Evolutionary conservation across 2,113 vertebrate genomes (phyloP), one percentile per base, ranked within the genome.

Genomic region (Prunella fulvescens): DNA sequence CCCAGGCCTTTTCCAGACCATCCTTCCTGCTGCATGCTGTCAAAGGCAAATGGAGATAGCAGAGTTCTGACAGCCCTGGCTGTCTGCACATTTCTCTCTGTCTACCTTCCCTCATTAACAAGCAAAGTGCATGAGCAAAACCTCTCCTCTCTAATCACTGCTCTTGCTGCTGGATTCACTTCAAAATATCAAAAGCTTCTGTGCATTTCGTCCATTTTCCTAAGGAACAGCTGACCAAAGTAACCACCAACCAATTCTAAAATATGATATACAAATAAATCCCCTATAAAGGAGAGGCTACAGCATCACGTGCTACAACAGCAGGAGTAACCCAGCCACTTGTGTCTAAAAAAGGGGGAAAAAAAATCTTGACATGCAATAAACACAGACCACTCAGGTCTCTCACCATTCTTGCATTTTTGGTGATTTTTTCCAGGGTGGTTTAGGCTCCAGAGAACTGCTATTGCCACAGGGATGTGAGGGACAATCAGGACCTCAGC

Each of bases 111-210:
- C 72, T 93, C 78, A 81, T 93, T 96, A 95, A 51, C 61, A 91
- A 87, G 69, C 73, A 44, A 40, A 79, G n/a, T 26, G 71, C 48
- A 61, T 39, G 25, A 91, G 50, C 73, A 95, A 77, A 94, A 66
- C 61, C 45, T 86, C 56, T 85, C 76, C 87, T 83, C 86, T 78
- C 86, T 78, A 90, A 94, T 92, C 69, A 70, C 11, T 93, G 86
- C 91, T 94, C 26, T 60, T 92, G 86, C 33, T 93, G 42, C 73
- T 96, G 83, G 61, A 91, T 47, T 89, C 79, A 87, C 57, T 88
- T 65, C 69, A 66, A 88, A n/a, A 35, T 81, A 37, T 57, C 48
- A 85, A 33, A 86, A 83, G 69, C 2, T 0, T 70, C 31, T 50
- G 53, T 66, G 80, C 33, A 28, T 88, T 85, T 69, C 79, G 28